These are phyloP conservation scores for Charanyca ferruginea DNA, from an alignment of 2,888 invertebrate species.

Conservation along the genomic window DNA sequence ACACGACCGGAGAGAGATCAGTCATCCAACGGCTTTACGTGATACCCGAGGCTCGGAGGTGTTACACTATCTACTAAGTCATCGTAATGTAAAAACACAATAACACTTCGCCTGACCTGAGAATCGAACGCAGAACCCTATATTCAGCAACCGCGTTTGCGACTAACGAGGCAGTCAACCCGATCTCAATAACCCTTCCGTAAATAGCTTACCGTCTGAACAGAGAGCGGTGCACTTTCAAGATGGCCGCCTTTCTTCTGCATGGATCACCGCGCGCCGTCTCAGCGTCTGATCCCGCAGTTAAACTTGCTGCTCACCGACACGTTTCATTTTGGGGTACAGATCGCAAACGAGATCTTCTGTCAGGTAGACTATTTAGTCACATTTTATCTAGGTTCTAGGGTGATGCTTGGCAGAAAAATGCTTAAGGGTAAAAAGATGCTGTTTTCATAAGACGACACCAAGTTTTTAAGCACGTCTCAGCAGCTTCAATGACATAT, in stretches of 20 bases:
- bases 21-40: no score
- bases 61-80: no score
- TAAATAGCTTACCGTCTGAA: constrained; percentile 21
- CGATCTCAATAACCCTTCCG: constrained; percentile 12
- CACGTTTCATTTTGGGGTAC: background rate
- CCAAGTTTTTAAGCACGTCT: background rate
- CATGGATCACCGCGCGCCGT: constrained; percentile 32
- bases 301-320: constrained; percentile 21
- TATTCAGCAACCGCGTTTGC: no score
- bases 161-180: no score
- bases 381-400: background rate
- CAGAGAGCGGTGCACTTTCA: constrained; percentile 6
- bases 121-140: no score
- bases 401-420: background rate
- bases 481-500: background rate
- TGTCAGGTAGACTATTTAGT: constrained; percentile 5
- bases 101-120: no score
- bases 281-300: constrained; percentile 21
- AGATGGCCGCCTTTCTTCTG: constrained; percentile 26
- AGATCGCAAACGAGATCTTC: constrained; percentile 1
- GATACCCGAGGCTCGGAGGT: no score
- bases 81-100: no score
- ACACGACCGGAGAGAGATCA: no score
- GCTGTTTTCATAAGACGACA: background rate
- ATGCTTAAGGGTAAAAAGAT: no score